Percentiles rank a stretch among this genome's conserved stretches.
phyloP scores from a whole-genome alignment of 2,797 vertebrate species.

The Loriculus beryllinus region DNA sequence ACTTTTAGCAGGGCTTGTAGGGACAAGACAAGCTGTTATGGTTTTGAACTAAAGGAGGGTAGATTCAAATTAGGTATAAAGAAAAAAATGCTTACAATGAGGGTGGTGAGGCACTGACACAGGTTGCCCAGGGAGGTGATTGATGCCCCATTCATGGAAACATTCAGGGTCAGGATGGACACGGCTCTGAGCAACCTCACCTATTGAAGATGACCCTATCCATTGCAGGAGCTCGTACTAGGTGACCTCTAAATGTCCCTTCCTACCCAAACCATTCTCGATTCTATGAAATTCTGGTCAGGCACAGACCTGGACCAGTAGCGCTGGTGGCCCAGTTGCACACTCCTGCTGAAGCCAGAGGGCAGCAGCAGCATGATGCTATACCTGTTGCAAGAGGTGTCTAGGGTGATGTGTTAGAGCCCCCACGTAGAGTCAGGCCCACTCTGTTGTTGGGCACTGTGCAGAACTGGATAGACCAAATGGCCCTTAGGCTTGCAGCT shows the following conservation, averaged over 20 bases:
- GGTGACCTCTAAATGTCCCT: background rate
- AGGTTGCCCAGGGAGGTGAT: background rate
- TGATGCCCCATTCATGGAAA: background rate
- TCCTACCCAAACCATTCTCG: background rate
- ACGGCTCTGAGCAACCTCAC: background rate
- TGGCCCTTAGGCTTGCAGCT: background rate
- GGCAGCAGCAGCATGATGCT: background rate
- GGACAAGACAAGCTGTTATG: fast-evolving
- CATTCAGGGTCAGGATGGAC: fast-evolving
- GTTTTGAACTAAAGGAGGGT: background rate
- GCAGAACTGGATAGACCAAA: background rate
- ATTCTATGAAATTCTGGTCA: background rate
- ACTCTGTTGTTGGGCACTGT: fast-evolving
- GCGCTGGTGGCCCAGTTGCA: background rate
- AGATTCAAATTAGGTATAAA: fast-evolving
- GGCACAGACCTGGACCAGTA: background rate
- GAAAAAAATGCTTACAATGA: fast-evolving
- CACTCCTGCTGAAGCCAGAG: background rate
- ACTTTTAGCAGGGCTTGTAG: background rate
- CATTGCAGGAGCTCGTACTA: fast-evolving
- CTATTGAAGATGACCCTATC: background rate
- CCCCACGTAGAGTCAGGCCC: background rate
- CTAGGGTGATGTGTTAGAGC: background rate
- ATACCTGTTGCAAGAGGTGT: background rate
- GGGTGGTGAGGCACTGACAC: fast-evolving